phyloP scores from a whole-genome alignment of 1,140 invertebrate genomes.

The Drosophila albomicans region DNA sequence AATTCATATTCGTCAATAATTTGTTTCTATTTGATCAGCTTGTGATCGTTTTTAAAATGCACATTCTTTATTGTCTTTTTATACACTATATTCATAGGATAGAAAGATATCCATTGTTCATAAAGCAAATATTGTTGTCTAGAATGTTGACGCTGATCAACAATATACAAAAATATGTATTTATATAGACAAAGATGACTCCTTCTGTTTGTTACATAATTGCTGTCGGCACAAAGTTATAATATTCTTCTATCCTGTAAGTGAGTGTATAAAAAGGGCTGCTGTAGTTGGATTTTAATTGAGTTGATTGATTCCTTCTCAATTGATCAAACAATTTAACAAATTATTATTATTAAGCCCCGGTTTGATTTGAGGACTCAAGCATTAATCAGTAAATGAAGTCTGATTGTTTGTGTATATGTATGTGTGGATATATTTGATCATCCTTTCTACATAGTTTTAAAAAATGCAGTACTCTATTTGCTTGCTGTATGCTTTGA shows the following conservation, averaged over 20 bases:
- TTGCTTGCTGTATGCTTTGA: slow-evolving; percentile 52
- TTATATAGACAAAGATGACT: too few relatives aligned
- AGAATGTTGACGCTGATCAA: too few relatives aligned
- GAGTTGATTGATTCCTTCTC: slow-evolving; percentile 39
- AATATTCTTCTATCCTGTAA: too few relatives aligned
- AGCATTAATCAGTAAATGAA: slow-evolving; percentile 63
- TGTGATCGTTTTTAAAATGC: slow-evolving; percentile 52
- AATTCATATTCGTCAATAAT: too few relatives aligned
- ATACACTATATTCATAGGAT: too few relatives aligned
- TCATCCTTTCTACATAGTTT: slow-evolving; percentile 49
- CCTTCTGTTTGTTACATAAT: too few relatives aligned
- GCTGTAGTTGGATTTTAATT: too few relatives aligned
- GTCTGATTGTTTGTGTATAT: slow-evolving; percentile 50
- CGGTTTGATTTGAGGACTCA: slow-evolving; percentile 16
- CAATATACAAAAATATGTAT: too few relatives aligned
- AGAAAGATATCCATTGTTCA: too few relatives aligned
- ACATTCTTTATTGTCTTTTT: slow-evolving; percentile 9
- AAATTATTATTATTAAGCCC: slow-evolving; percentile 59
- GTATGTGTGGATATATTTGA: slow-evolving; percentile 15
- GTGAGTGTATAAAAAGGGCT: too few relatives aligned
- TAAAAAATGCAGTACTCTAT: slow-evolving; percentile 71
- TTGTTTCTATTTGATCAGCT: slow-evolving; percentile 9
- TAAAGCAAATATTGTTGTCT: too few relatives aligned
- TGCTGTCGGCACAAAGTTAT: too few relatives aligned
- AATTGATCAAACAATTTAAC: slow-evolving; percentile 76